These are phyloP conservation scores for Erannis defoliaria DNA, from an alignment of 2,888 invertebrate genomes.

Conservation along the genomic window DNA sequence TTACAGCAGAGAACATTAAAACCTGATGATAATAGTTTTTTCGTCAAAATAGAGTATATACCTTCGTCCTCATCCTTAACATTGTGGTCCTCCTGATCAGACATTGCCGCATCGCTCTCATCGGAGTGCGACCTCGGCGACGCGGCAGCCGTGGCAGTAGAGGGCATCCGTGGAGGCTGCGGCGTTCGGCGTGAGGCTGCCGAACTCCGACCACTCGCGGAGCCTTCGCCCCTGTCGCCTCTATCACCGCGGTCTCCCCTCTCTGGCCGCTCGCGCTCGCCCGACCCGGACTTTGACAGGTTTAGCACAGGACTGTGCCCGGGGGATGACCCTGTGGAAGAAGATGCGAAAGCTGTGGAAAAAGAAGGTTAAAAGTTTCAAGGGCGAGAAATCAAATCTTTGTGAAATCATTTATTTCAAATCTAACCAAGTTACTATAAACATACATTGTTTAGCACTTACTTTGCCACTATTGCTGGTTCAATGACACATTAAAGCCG, in stretches of 20 bases:
- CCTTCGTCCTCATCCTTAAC: slow-evolving; percentile 94
- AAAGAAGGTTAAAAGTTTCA: slow-evolving; percentile 38
- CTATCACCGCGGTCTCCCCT: slow-evolving; percentile 88
- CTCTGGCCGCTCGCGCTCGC: slow-evolving; percentile 89
- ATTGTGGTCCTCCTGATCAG: slow-evolving; percentile 94
- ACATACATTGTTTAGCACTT: no score
- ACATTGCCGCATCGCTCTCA: slow-evolving; percentile 93
- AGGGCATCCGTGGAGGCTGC: slow-evolving; percentile 83
- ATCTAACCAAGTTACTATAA: neutral
- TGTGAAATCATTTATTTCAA: neutral
- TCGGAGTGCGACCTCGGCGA: slow-evolving; percentile 92
- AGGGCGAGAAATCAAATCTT: slow-evolving; percentile 2
- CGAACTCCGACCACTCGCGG: slow-evolving; percentile 79
- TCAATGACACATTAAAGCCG: no score
- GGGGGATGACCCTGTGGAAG: slow-evolving; percentile 91
- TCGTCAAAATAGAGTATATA: slow-evolving; percentile 61
- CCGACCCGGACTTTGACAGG: slow-evolving; percentile 94
- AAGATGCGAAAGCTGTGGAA: slow-evolving; percentile 46
- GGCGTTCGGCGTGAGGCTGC: slow-evolving; percentile 88
- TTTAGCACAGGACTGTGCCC: slow-evolving; percentile 97
- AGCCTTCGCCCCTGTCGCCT: slow-evolving; percentile 62
- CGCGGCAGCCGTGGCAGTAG: slow-evolving; percentile 87
- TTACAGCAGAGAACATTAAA: no score
- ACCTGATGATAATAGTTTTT: no score
- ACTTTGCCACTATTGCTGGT: no score